Percentiles rank a stretch among this genome's conserved stretches.
These are phyloP conservation scores for Alviniconcha strummeri DNA, from an alignment of 2,888 invertebrate genomes.

Conservation along the genomic window DNA sequence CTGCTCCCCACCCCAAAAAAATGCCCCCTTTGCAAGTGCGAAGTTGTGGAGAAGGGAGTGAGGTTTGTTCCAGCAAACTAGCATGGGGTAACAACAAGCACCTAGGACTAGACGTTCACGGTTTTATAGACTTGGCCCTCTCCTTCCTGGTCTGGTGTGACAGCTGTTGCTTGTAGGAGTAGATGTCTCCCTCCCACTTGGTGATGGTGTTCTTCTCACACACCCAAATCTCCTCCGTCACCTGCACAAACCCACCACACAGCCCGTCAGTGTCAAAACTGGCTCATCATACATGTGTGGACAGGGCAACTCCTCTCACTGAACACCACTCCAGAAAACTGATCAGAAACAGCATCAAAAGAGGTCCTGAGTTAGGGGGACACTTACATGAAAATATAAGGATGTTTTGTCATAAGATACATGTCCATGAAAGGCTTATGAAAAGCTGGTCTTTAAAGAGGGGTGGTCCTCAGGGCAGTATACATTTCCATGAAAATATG, in stretches of 20 bases:
- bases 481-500: no score
- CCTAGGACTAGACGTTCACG: constrained; percentile 1
- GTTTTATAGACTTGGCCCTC: constrained; percentile 38
- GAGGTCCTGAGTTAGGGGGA: no score
- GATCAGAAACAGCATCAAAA: no score
- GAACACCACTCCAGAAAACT: background rate
- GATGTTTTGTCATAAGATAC: no score
- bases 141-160: constrained; percentile 82
- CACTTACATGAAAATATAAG: no score
- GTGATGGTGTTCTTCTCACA: constrained; percentile 97
- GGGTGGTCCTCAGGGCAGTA: no score
- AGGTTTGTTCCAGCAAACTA: constrained; percentile 16
- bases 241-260: constrained; percentile 77
- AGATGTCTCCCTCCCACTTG: constrained; percentile 97
- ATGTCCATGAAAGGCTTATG: no score
- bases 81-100: background rate
- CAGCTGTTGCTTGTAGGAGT: constrained; percentile 95
- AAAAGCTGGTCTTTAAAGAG: no score
- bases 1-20: no score
- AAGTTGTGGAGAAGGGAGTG: background rate
- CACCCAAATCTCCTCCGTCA: constrained; percentile 99
- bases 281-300: background rate
- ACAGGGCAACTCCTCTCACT: background rate
- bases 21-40: no score
- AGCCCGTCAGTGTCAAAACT: constrained; percentile 5